These are phyloP conservation scores for Elmis aenea DNA, from an alignment of 2,888 invertebrate genomes.

Conservation along the genomic window DNA sequence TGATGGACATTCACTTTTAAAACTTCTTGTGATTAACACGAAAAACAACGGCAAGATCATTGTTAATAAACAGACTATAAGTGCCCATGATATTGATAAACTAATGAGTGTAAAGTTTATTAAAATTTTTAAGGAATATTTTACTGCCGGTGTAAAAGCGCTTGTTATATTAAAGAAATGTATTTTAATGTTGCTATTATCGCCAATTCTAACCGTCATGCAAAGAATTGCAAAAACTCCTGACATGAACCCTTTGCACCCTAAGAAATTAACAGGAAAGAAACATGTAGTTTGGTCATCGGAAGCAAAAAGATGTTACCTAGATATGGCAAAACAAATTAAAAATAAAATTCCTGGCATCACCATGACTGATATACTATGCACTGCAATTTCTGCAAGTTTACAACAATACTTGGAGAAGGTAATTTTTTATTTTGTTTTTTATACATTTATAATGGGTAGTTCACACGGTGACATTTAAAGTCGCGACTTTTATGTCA, in stretches of 20 bases:
- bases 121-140: not conserved
- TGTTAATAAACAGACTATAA: not conserved
- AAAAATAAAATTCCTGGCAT: constrained; percentile 14
- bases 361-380: constrained; percentile 18
- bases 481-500: no score
- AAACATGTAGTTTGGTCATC: not conserved
- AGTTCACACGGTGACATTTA: no score
- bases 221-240: not conserved
- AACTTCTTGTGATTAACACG: constrained; percentile 36
- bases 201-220: no score
- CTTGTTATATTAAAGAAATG: not conserved
- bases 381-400: constrained; percentile 16
- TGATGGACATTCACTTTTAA: constrained; percentile 51
- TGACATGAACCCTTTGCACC: constrained; percentile 6
- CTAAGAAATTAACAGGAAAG: constrained; percentile 1
- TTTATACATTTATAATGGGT: no score
- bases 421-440: no score
- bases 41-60: not conserved
- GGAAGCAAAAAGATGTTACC: constrained; percentile 3
- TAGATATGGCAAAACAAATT: constrained; percentile 15
- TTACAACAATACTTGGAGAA: constrained; percentile 14
- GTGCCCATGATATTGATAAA: not conserved
- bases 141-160: not conserved
- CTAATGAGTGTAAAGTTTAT: not conserved
- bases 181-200: not conserved